phyloP scores from a whole-genome alignment of 2,888 invertebrate genomes.

The Lithosia quadra region DNA sequence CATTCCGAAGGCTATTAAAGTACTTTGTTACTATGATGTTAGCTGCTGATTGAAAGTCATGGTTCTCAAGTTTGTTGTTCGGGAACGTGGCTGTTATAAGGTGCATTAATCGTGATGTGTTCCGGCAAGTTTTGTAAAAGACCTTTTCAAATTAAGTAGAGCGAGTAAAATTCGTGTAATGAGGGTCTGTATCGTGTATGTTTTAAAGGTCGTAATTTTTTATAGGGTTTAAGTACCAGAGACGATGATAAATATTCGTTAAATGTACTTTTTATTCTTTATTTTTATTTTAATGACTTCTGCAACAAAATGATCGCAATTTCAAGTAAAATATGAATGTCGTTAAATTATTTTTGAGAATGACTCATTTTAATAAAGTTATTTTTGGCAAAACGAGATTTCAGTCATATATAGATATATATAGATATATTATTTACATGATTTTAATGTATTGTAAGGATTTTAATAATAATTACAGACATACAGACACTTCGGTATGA shows the following conservation, averaged over 20 bases:
- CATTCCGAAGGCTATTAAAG: constrained; percentile 52
- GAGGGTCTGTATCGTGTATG: neutral
- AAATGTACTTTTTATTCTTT: neutral
- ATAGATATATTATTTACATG: too few species aligned
- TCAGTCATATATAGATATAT: too few species aligned
- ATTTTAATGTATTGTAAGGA: too few species aligned
- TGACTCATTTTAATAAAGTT: too few species aligned
- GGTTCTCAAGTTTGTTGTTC: constrained; percentile 21
- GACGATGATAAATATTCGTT: neutral
- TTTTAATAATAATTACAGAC: neutral
- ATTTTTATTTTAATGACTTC: neutral
- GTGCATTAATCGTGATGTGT: constrained; percentile 23
- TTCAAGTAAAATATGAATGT: neutral
- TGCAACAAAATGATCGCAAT: neutral
- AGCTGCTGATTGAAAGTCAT: constrained; percentile 48
- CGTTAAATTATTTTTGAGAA: too few species aligned
- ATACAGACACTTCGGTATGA: neutral
- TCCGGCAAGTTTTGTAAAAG: constrained; percentile 23
- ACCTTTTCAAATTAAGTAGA: constrained; percentile 6
- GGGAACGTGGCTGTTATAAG: constrained; percentile 14
- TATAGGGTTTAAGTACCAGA: neutral
- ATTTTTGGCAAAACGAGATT: too few species aligned
- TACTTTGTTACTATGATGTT: constrained; percentile 46
- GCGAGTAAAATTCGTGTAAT: constrained; percentile 6
- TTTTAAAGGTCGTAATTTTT: neutral